A percentile compares a stretch with the other conserved stretches of the same genome.
phyloP scores from a whole-genome alignment of 2,888 invertebrate genomes.

The Ormia ochracea region DNA sequence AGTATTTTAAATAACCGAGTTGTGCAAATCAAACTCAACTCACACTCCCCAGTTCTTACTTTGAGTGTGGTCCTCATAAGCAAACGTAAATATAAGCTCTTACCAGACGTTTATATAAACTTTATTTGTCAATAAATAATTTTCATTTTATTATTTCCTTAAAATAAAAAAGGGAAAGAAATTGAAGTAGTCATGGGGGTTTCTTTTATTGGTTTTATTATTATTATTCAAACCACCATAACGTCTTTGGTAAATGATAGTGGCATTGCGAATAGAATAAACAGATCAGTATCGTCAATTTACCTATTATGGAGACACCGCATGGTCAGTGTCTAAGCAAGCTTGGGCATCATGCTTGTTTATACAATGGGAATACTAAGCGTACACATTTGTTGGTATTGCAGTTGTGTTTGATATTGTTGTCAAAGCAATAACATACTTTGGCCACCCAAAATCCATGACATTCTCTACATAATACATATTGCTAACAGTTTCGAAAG shows the following conservation, averaged over 20 bases:
- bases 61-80: slow-evolving; percentile 19
- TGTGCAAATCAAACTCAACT: slow-evolving; percentile 26
- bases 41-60: slow-evolving; percentile 20
- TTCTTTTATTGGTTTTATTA: slow-evolving; percentile 36
- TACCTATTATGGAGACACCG: slow-evolving; percentile 41
- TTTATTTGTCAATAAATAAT: slow-evolving; percentile 46
- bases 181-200: slow-evolving; percentile 29
- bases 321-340: background rate
- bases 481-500: slow-evolving; percentile 36
- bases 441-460: slow-evolving; percentile 50
- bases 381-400: slow-evolving; percentile 19
- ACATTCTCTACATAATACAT: slow-evolving; percentile 29
- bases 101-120: slow-evolving; percentile 31
- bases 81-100: slow-evolving; percentile 36
- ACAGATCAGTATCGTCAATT: slow-evolving; percentile 55
- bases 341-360: slow-evolving; percentile 4
- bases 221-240: slow-evolving; percentile 40
- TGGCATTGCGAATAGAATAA: slow-evolving; percentile 37
- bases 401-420: slow-evolving; percentile 11
- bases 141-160: slow-evolving; percentile 48
- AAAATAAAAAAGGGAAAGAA: background rate
- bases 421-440: slow-evolving; percentile 43
- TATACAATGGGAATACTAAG: slow-evolving; percentile 27
- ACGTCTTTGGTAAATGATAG: slow-evolving; percentile 13
- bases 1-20: slow-evolving; percentile 26